Conservation (phyloP, 2,888 invertebrate genomes). For the Noctua comes region DNA sequence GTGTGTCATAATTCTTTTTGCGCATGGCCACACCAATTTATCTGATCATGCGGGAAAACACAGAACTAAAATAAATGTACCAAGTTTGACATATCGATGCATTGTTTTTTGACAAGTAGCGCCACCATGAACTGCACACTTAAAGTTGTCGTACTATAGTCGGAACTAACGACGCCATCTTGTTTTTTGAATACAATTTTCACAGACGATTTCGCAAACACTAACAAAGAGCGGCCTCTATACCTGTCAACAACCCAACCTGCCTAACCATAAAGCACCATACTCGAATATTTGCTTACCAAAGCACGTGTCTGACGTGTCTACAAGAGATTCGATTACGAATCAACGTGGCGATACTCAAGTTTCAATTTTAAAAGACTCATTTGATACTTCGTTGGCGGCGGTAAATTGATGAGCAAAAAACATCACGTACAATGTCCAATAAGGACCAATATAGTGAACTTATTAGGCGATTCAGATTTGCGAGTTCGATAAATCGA, state of each 20-base stretch:
- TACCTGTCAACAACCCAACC: neutral
- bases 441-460: neutral
- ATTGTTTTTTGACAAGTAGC: too few relatives aligned
- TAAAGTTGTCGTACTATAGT: neutral
- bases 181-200: neutral
- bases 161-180: neutral
- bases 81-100: too few relatives aligned
- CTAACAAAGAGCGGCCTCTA: neutral
- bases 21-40: neutral
- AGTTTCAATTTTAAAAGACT: neutral
- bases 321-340: slow-evolving; percentile 4
- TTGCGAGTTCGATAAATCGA: neutral
- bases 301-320: neutral
- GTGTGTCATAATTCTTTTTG: slow-evolving; percentile 3
- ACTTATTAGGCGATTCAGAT: neutral
- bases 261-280: neutral
- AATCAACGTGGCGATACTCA: slow-evolving; percentile 11
- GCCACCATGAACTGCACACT: too few relatives aligned
- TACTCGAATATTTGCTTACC: neutral
- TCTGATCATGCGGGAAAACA: too few relatives aligned
- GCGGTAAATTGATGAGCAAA: neutral
- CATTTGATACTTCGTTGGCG: neutral
- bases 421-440: neutral
- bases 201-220: neutral
- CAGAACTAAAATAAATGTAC: too few relatives aligned